Evolutionary conservation across 1,140 invertebrate genomes (phyloP).

Genomic region (Panulirus ornatus): DNA sequence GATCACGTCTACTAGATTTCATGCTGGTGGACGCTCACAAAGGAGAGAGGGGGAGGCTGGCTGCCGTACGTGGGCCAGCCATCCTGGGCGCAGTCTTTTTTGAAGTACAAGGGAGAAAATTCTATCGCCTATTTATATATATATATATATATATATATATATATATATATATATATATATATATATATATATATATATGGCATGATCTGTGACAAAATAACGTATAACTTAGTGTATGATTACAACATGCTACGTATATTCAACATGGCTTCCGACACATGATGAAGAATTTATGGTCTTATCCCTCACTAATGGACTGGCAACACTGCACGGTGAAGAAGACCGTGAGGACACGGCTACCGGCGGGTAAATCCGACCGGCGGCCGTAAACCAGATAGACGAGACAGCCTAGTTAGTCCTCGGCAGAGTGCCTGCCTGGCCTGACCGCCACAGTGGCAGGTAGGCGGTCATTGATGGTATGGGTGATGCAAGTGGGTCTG

Average conservation of each 20-base stretch:
- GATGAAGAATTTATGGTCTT: not conserved
- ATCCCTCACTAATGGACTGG: not conserved
- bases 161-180: slow-evolving; percentile 28
- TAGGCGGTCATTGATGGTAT: too few relatives aligned
- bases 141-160: slow-evolving; percentile 23
- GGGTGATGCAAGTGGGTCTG: too few relatives aligned
- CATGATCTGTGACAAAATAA: not conserved
- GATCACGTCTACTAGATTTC: too few relatives aligned
- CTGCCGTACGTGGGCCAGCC: too few relatives aligned
- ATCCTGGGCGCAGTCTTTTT: too few relatives aligned
- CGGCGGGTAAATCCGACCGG: too few relatives aligned
- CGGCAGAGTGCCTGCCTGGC: too few relatives aligned
- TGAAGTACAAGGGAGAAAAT: not conserved
- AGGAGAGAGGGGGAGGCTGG: too few relatives aligned
- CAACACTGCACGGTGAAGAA: not conserved
- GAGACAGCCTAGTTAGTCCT: too few relatives aligned
- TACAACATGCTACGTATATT: not conserved
- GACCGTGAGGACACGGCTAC: not conserved
- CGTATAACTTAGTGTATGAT: slow-evolving; percentile 10
- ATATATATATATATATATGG: not conserved
- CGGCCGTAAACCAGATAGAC: too few relatives aligned
- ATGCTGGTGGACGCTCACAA: too few relatives aligned
- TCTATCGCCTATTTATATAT: not conserved
- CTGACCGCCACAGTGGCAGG: too few relatives aligned
- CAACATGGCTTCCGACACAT: not conserved